Evolutionary conservation across 2,888 invertebrate species (phyloP).

Genomic region (Alloscopus bannaensis): DNA sequence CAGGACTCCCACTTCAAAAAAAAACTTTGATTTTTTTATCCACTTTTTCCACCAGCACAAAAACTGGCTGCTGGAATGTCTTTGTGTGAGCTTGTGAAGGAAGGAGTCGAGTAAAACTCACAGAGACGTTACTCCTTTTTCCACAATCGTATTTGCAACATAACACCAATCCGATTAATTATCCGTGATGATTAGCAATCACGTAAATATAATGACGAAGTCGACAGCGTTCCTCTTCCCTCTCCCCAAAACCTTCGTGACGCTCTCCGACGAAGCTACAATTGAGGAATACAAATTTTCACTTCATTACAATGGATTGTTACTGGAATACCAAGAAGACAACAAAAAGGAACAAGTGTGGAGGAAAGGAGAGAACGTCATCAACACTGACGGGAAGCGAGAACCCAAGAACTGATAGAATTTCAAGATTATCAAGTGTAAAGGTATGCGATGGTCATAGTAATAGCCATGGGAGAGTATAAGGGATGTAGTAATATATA

Average conservation of each 20-base stretch:
- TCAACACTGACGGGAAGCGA: conserved; percentile 14
- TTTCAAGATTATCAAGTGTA: conserved; percentile 39
- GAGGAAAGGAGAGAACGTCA: conserved; percentile 14
- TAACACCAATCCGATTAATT: too few species aligned
- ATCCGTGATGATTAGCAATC: too few species aligned
- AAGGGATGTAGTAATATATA: conserved; percentile 3
- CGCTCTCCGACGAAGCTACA: conserved; percentile 23
- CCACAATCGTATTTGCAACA: too few species aligned
- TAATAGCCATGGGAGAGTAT: conserved; percentile 15
- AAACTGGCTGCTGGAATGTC: conserved; percentile 55
- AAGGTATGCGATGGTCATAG: conserved; percentile 49
- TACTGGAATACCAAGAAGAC: conserved; percentile 9
- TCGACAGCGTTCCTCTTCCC: too few species aligned
- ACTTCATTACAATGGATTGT: conserved; percentile 16
- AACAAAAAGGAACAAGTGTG: neutral
- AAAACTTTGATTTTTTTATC: conserved; percentile 39
- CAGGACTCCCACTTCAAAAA: conserved; percentile 30
- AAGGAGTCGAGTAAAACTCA: too few species aligned
- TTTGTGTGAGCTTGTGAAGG: conserved; percentile 49
- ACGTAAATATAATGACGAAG: too few species aligned
- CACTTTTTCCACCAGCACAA: conserved; percentile 44
- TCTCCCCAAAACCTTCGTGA: neutral
- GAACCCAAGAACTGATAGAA: conserved; percentile 27
- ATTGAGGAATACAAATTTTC: conserved; percentile 27
- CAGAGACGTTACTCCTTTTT: too few species aligned